Evolutionary conservation across 1,140 invertebrate species (phyloP).

Genomic region (Oedothorax gibbosus): DNA sequence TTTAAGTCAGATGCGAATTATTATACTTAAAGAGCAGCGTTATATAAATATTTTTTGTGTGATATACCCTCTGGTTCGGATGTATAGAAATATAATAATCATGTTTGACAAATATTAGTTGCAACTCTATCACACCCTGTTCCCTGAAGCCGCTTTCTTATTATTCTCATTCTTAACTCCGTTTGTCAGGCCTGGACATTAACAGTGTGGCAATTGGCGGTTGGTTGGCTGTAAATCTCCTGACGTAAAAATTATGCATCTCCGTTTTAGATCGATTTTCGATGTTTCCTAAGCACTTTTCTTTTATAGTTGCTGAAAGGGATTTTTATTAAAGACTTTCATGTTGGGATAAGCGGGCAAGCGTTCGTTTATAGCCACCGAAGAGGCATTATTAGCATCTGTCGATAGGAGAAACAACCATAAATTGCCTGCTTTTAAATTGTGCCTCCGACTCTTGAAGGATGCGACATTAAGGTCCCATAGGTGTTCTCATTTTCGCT

Average conservation of each 20-base stretch:
- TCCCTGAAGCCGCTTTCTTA: background rate
- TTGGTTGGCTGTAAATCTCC: conserved; percentile 30
- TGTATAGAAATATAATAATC: too few species aligned
- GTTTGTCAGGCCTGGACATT: background rate
- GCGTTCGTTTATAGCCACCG: conserved; percentile 40
- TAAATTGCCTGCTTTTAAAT: conserved; percentile 58
- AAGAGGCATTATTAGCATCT: conserved; percentile 59
- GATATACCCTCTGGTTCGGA: too few species aligned
- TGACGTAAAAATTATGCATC: conserved; percentile 33
- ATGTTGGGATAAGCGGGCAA: conserved; percentile 55
- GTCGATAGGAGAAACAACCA: conserved; percentile 42
- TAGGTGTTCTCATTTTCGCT: conserved; percentile 36
- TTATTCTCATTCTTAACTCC: background rate
- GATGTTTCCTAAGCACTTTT: conserved; percentile 50
- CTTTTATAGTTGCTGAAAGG: conserved; percentile 41
- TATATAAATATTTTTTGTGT: too few species aligned
- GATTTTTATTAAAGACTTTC: conserved; percentile 58
- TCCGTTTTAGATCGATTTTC: conserved; percentile 39
- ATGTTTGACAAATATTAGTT: too few species aligned
- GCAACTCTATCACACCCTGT: too few species aligned
- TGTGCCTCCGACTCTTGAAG: conserved; percentile 22
- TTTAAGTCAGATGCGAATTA: too few species aligned
- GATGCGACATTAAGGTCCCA: conserved; percentile 47
- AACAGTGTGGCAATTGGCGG: conserved; percentile 1
- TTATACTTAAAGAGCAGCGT: too few species aligned